These are phyloP conservation scores for Drosophila mercatorum DNA, from an alignment of 2,888 invertebrate genomes.

Conservation along the genomic window DNA sequence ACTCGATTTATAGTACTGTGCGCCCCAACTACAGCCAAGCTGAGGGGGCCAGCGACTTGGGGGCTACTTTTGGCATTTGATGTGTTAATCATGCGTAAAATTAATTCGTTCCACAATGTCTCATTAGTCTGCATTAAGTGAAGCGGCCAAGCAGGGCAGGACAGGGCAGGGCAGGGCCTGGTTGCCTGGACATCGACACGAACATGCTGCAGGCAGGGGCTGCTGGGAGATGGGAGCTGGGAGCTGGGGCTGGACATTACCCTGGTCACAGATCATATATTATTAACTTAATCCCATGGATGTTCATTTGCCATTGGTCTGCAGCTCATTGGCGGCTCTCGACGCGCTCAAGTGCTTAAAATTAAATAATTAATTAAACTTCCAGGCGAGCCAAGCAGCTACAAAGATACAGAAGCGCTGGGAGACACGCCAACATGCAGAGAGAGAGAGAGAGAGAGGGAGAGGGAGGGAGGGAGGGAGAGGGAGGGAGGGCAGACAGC, in stretches of 20 bases:
- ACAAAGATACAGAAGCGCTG: slow-evolving; percentile 9
- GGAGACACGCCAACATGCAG: not conserved
- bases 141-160: slow-evolving; percentile 62
- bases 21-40: not conserved
- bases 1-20: slow-evolving; percentile 15
- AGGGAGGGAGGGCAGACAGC: not conserved
- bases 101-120: slow-evolving; percentile 82
- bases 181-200: slow-evolving; percentile 21
- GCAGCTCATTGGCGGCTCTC: slow-evolving; percentile 66
- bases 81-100: slow-evolving; percentile 83
- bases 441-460: too few relatives aligned
- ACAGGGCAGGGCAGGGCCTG: slow-evolving; percentile 5
- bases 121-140: slow-evolving; percentile 82
- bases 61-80: slow-evolving; percentile 64
- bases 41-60: not conserved
- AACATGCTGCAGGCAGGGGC: not conserved
- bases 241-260: slow-evolving; percentile 2
- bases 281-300: slow-evolving; percentile 77
- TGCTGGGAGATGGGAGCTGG: too few relatives aligned
- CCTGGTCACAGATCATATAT: slow-evolving; percentile 69
- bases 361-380: slow-evolving; percentile 80
- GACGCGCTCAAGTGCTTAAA: slow-evolving; percentile 77
- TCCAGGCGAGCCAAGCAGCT: slow-evolving; percentile 41
- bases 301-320: slow-evolving; percentile 60
- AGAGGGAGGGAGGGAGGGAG: not conserved